Evolutionary conservation across 2,797 vertebrate genomes (phyloP), one percentile per base, ranked within the genome.

Genomic region (Pipistrellus pipistrellus): DNA sequence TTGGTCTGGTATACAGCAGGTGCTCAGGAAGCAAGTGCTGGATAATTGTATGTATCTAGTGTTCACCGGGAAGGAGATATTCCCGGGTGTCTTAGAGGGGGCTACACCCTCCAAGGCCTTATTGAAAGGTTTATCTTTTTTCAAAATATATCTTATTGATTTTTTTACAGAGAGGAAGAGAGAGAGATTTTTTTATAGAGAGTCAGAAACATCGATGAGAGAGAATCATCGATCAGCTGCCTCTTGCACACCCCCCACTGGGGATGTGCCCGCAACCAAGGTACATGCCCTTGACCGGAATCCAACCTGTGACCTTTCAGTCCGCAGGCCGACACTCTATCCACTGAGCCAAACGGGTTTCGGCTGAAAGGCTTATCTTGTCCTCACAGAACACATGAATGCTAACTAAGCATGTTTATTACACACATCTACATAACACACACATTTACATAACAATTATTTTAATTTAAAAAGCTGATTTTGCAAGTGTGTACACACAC

Each of bases 391-490:
- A 75, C 6, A 57, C 7, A 59, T 51, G n/a, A 64, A 23, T 66
- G 62, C 38, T 27, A 23, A 66, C 32, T n/a, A 23, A 59, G 14
- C 17, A 48, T 38, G 13, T 21, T 12, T 66, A 15, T 17, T 57
- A 51, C 10, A 46, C 2, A 66, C 4, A 8, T 41, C 38, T 41
- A 41, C 38, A 15, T 17, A 64, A 51, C 13, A 46, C 2, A 66
- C 4, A 8, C 3, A 41, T 46, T 59, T 41, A 80, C 35, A 46
- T 25, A 27, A 76, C 8, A n/a, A 38, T 90, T 38, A 64, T 57
- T 44, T 84, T 75, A 83, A 53, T 71, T 81, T 69, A 89, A 69
- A 85, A 86, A 62, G 69, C 69, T 38, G 21, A 46, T 38, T 92
- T 89, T 64, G 30, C 30, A 55, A n/a, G 59, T 38, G 7, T 82